These are phyloP conservation scores for Cabera pusaria DNA, from an alignment of 2,888 invertebrate species.

Conservation along the genomic window DNA sequence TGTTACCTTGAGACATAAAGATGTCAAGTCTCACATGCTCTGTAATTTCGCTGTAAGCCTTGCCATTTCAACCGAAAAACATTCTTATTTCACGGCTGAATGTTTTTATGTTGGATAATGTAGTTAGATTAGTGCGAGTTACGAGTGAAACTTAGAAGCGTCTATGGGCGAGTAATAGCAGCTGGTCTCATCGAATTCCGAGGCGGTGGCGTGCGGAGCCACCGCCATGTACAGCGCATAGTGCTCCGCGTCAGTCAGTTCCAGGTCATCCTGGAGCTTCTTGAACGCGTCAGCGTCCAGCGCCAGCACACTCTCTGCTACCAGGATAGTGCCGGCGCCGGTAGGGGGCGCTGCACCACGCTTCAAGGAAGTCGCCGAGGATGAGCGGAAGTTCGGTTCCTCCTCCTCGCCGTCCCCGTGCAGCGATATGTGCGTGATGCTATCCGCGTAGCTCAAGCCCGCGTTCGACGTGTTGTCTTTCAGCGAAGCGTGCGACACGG, in stretches of 20 bases:
- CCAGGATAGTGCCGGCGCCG: slow-evolving; percentile 82
- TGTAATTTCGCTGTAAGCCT: no score
- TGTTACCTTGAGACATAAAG: no score
- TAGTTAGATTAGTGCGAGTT: slow-evolving; percentile 12
- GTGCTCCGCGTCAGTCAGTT: slow-evolving; percentile 93
- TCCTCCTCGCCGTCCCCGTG: slow-evolving; percentile 80
- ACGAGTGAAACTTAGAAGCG: slow-evolving; percentile 85
- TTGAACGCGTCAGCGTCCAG: slow-evolving; percentile 67
- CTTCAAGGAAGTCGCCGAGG: slow-evolving; percentile 52
- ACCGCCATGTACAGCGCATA: slow-evolving; percentile 94
- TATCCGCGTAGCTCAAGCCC: slow-evolving; percentile 78
- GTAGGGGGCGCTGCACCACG: slow-evolving; percentile 61
- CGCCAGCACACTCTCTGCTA: slow-evolving; percentile 80
- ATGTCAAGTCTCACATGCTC: no score
- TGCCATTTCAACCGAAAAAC: no score
- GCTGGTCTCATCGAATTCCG: slow-evolving; percentile 94
- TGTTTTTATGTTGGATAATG: no score
- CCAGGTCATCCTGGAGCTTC: slow-evolving; percentile 81
- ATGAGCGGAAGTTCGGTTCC: slow-evolving; percentile 3
- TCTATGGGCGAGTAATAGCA: slow-evolving; percentile 94
- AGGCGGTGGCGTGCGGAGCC: slow-evolving; percentile 93
- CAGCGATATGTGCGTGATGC: slow-evolving; percentile 86
- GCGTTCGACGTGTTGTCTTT: slow-evolving; percentile 67
- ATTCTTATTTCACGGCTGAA: no score
- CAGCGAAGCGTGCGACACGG: slow-evolving; percentile 68